A percentile compares a stretch with the other conserved stretches of the same genome.
Evolutionary conservation across 92 coral and sea anemone genomes (phyloP).

Genomic region (Muricea muricata): DNA sequence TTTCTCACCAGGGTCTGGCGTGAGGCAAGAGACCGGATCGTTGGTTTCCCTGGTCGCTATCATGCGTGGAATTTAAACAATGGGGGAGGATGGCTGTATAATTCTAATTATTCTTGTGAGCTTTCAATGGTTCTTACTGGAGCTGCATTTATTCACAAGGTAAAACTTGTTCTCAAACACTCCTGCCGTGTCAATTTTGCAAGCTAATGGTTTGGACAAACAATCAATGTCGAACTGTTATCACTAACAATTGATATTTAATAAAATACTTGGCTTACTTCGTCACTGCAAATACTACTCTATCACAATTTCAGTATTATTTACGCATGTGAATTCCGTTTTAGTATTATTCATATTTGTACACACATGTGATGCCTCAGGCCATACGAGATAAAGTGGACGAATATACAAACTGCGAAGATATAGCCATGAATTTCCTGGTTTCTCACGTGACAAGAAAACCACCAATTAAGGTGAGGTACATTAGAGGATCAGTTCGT

Average conservation of each 20-base stretch:
- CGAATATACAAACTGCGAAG: slow-evolving; percentile 95
- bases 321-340: too few species aligned
- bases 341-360: slow-evolving; percentile 86
- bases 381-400: slow-evolving; percentile 83
- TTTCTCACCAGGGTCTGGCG: slow-evolving; percentile 99
- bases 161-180: too few species aligned
- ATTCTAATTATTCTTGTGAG: slow-evolving; percentile 85
- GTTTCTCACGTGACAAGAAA: slow-evolving; percentile 93
- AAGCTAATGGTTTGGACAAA: too few species aligned
- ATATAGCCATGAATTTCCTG: slow-evolving; percentile 93
- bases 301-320: too few species aligned
- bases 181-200: too few species aligned
- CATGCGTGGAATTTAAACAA: slow-evolving; percentile 90
- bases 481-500: too few species aligned
- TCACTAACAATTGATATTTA: too few species aligned
- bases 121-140: slow-evolving; percentile 95
- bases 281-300: too few species aligned
- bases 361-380: slow-evolving; percentile 86
- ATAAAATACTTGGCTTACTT: too few species aligned
- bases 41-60: slow-evolving; percentile 94
- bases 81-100: slow-evolving; percentile 85
- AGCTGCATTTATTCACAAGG: slow-evolving; percentile 96
- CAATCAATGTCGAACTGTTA: too few species aligned
- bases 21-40: slow-evolving; percentile 85
- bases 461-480: slow-evolving; percentile 98